Conservation (phyloP, 2,113 vertebrate genomes). For the Vidua chalybeata region DNA sequence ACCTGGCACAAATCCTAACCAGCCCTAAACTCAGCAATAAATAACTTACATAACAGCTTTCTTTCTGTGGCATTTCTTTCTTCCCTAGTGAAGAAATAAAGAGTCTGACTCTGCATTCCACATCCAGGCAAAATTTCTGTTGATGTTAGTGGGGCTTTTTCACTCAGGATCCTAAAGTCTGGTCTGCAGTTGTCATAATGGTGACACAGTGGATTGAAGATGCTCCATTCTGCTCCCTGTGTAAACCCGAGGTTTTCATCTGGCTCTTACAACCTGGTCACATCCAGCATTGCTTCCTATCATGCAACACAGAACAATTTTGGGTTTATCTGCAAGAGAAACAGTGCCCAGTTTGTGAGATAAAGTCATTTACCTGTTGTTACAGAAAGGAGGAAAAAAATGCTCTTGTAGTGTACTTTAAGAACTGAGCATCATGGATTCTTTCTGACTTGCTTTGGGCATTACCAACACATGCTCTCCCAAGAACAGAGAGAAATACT, state of each 20-base stretch:
- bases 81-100: slow-evolving; percentile 14
- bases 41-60: slow-evolving; percentile 49
- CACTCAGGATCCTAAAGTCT: neutral
- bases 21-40: slow-evolving; percentile 38
- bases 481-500: neutral
- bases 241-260: neutral
- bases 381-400: neutral
- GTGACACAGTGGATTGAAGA: neutral
- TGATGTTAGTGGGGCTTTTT: neutral
- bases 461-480: neutral
- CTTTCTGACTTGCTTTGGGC: neutral
- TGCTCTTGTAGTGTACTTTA: neutral
- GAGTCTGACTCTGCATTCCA: neutral
- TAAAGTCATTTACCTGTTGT: neutral
- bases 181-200: neutral
- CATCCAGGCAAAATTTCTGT: neutral
- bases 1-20: slow-evolving; percentile 49
- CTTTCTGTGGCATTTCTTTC: slow-evolving; percentile 29
- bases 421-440: neutral
- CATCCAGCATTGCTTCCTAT: neutral
- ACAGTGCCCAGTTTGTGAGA: neutral
- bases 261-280: neutral
- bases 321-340: neutral
- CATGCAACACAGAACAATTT: neutral
- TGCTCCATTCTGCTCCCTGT: neutral